A percentile compares a stretch with the other conserved stretches of the same genome.
phyloP scores from a whole-genome alignment of 92 coral and sea anemone genomes.

The Nematostella vectensis region DNA sequence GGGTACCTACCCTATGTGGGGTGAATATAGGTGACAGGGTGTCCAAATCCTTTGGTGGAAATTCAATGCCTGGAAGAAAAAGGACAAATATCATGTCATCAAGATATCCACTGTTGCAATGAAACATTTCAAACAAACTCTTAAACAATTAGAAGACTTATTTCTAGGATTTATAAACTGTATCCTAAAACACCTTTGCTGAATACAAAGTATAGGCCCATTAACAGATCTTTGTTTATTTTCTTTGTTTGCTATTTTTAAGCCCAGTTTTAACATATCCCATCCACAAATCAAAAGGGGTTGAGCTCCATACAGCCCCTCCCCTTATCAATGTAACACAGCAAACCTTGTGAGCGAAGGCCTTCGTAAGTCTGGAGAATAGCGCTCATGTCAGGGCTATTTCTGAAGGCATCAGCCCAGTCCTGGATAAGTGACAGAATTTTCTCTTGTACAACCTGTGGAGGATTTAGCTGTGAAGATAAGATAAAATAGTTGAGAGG shows the following conservation, averaged over 20 bases:
- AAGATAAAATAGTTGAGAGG: no score
- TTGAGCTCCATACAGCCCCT: no score
- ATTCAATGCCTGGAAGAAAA: constrained; percentile 67
- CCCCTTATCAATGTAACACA: no score
- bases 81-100: neutral
- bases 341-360: constrained; percentile 73
- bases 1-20: constrained; percentile 79
- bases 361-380: constrained; percentile 64
- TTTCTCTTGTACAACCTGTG: constrained; percentile 85
- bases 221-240: no score
- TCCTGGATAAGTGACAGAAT: constrained; percentile 81
- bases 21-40: constrained; percentile 88
- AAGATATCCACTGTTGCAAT: neutral
- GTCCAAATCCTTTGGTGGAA: constrained; percentile 89
- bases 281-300: no score
- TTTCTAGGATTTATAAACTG: no score
- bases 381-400: constrained; percentile 57
- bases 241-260: no score
- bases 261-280: no score
- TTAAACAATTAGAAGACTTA: no score
- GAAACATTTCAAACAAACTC: neutral
- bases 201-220: no score
- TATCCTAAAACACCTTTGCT: no score
- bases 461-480: constrained; percentile 89
- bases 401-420: constrained; percentile 96